phyloP scores from a whole-genome alignment of 2,113 vertebrate species.

The Agapornis roseicollis region DNA sequence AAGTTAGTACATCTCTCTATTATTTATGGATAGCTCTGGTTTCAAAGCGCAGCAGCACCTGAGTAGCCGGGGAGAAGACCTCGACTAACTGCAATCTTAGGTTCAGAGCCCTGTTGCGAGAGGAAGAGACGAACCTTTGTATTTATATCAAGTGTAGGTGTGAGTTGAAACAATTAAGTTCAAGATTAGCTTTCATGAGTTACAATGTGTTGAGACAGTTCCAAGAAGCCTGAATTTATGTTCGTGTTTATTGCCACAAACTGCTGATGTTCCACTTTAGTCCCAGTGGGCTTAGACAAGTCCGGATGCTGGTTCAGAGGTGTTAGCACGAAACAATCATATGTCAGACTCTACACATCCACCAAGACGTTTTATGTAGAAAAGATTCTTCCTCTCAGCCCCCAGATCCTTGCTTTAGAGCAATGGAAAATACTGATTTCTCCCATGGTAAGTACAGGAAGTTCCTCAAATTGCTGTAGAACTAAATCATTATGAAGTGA shows the following conservation, averaged over 20 bases:
- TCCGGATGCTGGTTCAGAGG: conserved; percentile 62
- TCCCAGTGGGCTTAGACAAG: conserved; percentile 53
- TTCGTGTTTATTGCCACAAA: conserved; percentile 35
- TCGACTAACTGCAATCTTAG: neutral
- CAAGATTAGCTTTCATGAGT: conserved; percentile 37
- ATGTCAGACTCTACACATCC: neutral
- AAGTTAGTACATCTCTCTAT: neutral
- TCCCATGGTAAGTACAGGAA: conserved; percentile 55
- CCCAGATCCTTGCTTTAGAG: neutral
- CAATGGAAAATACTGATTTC: conserved; percentile 63
- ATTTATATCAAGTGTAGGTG: conserved; percentile 61
- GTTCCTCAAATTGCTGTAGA: conserved; percentile 25
- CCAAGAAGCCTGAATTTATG: conserved; percentile 67
- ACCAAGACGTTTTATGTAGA: conserved; percentile 20
- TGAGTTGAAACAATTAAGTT: conserved; percentile 61
- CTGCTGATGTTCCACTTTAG: conserved; percentile 64
- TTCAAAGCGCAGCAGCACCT: neutral
- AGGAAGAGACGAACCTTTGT: conserved; percentile 50
- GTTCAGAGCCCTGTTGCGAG: conserved; percentile 20
- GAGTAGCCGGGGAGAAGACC: neutral
- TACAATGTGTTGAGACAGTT: conserved; percentile 32
- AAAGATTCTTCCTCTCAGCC: conserved; percentile 46
- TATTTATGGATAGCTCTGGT: neutral
- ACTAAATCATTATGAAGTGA: neutral
- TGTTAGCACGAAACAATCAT: conserved; percentile 25